Evolutionary conservation across 2,797 vertebrate species (phyloP), one percentile per base, ranked within the genome.

Genomic region (Phrynocephalus vlangalii): DNA sequence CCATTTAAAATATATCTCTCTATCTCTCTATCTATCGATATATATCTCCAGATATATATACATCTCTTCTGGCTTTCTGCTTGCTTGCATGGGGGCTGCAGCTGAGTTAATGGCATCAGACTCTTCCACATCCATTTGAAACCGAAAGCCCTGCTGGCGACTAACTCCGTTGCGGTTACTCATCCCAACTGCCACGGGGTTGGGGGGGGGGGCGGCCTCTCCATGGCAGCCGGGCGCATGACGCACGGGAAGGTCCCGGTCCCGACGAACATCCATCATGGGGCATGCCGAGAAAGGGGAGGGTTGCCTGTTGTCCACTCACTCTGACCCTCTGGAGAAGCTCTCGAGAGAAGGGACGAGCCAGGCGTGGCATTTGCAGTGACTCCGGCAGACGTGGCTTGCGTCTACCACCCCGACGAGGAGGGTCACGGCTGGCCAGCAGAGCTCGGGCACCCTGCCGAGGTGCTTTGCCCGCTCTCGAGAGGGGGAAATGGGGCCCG

Each of bases 21-120:
- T 15, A 48, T 26, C 48, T 79, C 20, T 79, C 30, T 56, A 56
- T 66, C 33, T 68, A 70, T 24, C 30, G 38, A 75, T 82, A 63
- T 88, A 80, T 86, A 80, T 86, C 68, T 81, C 68, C 16, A 67
- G 56, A 86, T 86, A 80, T 80, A 86, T 86, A 86, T 38, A 15
- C 33, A 13, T 73, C 50, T 63, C 6, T 24, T 73, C 96, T 96
- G 96, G 97, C 96, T 97, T 97, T 96, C 97, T 99, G 99, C 99
- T 98, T 99, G 99, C 98, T 99, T 99, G 99, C 99, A 99, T 99
- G 99, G 97, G 83, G 98, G 98, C 98, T 98, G 97, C 96, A 97
- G 95, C 97, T 97, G 90, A 98, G 97, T 97, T 95, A n/a, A 90
- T 93, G 96, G 96, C 48, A 48, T 95, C 96, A 38, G 95, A 95